These are phyloP conservation scores for Ischnura elegans DNA, from an alignment of 2,888 invertebrate genomes.

Conservation along the genomic window DNA sequence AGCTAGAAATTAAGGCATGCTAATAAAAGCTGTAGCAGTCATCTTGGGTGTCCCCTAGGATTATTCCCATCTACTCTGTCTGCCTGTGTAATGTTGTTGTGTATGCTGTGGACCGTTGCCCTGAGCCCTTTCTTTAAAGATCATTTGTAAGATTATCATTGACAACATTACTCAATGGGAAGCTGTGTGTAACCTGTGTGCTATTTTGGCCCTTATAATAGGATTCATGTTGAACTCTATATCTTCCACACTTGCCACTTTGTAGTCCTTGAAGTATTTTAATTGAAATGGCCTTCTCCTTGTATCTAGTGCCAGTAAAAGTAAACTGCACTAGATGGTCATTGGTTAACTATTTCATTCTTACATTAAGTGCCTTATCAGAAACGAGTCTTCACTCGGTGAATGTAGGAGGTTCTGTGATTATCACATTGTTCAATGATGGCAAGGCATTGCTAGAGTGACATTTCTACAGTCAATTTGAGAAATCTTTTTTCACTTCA, in stretches of 20 bases:
- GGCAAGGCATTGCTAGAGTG: constrained; percentile 58
- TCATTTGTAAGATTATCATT: constrained; percentile 55
- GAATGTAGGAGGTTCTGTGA: constrained; percentile 54
- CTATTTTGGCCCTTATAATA: constrained; percentile 53
- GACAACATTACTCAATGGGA: constrained; percentile 56
- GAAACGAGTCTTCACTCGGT: constrained; percentile 51
- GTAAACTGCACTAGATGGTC: constrained; percentile 39
- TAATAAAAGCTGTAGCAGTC: constrained; percentile 65
- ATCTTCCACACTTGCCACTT: constrained; percentile 65
- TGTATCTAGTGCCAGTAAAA: constrained; percentile 44
- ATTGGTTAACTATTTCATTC: constrained; percentile 67
- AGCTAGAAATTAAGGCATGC: constrained; percentile 67
- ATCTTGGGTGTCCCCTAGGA: constrained; percentile 64
- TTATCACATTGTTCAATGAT: constrained; percentile 51
- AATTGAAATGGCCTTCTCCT: constrained; percentile 64
- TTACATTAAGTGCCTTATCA: constrained; percentile 67
- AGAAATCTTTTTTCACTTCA: constrained; percentile 55
- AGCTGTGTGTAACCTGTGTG: constrained; percentile 37
- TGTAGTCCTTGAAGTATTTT: constrained; percentile 62
- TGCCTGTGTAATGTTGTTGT: constrained; percentile 65
- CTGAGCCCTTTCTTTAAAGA: constrained; percentile 62
- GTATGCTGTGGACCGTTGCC: constrained; percentile 65
- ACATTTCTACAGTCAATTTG: constrained; percentile 59
- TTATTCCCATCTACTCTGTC: constrained; percentile 64
- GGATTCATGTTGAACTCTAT: constrained; percentile 47